Percentiles rank a stretch among this genome's conserved stretches.
These are phyloP conservation scores for Artibeus lituratus DNA, from an alignment of 2,797 vertebrate species.

Conservation along the genomic window DNA sequence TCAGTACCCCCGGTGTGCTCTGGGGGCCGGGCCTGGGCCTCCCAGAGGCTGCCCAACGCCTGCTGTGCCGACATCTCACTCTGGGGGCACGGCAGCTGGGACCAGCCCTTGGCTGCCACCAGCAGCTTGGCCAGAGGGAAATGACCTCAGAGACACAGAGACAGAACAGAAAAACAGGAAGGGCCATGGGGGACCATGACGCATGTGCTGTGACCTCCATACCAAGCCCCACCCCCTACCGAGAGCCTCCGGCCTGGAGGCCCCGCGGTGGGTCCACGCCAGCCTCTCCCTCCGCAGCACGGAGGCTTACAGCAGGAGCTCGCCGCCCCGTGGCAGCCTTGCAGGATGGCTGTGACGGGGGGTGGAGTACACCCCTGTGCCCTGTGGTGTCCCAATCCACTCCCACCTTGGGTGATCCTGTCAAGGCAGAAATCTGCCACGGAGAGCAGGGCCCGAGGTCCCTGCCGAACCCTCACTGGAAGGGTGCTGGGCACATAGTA, in stretches of 20 bases:
- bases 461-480: too few relatives aligned
- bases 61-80: not conserved
- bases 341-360: not conserved
- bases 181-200: slow-evolving; percentile 53
- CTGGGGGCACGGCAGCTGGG: not conserved
- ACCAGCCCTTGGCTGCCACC: not conserved
- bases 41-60: not conserved
- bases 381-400: not conserved
- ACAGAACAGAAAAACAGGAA: slow-evolving; percentile 75
- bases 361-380: not conserved
- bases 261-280: not conserved
- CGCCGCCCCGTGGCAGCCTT: not conserved
- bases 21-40: not conserved
- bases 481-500: not conserved
- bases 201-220: slow-evolving; percentile 25
- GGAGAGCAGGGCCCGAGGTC: not conserved
- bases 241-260: not conserved
- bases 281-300: not conserved
- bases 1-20: not conserved
- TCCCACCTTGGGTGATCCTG: not conserved
- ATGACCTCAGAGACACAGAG: slow-evolving; percentile 70
- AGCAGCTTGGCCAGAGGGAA: slow-evolving; percentile 55
- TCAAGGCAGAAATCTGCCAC: not conserved
- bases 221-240: not conserved
- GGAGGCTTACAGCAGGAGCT: not conserved